Percentiles rank a stretch among this genome's conserved stretches.
phyloP scores from a whole-genome alignment of 2,888 invertebrate species.

The Cephalotes varians region DNA sequence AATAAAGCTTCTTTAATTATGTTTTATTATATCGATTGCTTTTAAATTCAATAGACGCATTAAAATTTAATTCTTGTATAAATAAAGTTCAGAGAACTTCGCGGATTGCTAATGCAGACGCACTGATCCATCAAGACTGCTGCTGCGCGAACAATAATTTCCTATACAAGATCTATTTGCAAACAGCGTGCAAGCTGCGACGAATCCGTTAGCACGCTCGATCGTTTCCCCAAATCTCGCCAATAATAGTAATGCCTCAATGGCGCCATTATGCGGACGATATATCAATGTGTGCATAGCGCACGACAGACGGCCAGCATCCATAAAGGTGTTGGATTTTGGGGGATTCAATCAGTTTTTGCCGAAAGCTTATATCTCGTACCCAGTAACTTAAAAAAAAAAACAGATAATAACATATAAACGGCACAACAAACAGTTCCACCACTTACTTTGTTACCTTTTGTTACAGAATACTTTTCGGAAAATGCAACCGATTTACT shows the following conservation, averaged over 20 bases:
- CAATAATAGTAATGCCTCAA: constrained; percentile 84
- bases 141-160: constrained; percentile 80
- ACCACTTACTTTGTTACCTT: not conserved
- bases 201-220: constrained; percentile 84
- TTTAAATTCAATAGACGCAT: not conserved
- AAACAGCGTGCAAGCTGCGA: constrained; percentile 85
- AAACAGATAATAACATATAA: constrained; percentile 40
- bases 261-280: constrained; percentile 81
- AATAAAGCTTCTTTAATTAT: not conserved
- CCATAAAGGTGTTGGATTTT: constrained; percentile 82
- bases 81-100: not conserved
- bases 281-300: constrained; percentile 81
- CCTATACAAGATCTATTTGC: constrained; percentile 83
- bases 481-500: not conserved
- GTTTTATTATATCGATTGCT: not conserved
- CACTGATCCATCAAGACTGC: constrained; percentile 77
- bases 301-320: constrained; percentile 78
- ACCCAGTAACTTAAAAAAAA: constrained; percentile 43
- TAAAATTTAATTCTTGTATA: not conserved
- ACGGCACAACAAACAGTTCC: not conserved
- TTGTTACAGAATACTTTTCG: not conserved
- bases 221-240: constrained; percentile 84
- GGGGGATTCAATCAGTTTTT: constrained; percentile 78
- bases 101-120: constrained; percentile 55
- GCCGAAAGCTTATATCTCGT: constrained; percentile 58